These are phyloP conservation scores for Morpho helenor DNA, from an alignment of 2,888 invertebrate genomes.

Conservation along the genomic window DNA sequence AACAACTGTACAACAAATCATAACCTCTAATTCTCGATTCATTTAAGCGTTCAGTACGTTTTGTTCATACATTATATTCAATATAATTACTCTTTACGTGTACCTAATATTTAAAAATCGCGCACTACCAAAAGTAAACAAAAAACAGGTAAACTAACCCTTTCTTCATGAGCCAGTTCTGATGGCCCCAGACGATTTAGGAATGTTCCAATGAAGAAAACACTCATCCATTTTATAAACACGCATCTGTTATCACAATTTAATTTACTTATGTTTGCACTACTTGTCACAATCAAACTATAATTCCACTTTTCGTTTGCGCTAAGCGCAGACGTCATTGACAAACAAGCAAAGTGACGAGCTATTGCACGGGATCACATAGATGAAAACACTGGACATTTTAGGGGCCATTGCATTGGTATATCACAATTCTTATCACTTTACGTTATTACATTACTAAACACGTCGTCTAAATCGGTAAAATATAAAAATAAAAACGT, in stretches of 20 bases:
- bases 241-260: conserved; percentile 69
- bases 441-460: conserved; percentile 66
- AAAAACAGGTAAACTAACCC: conserved; percentile 75
- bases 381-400: conserved; percentile 69
- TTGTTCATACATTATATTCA: neutral
- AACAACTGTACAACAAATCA: conserved; percentile 42
- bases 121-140: conserved; percentile 31
- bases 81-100: conserved; percentile 1
- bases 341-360: conserved; percentile 78
- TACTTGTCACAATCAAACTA: conserved; percentile 76
- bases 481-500: conserved; percentile 76
- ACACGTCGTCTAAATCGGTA: conserved; percentile 62
- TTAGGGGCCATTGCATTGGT: conserved; percentile 62
- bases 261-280: conserved; percentile 68
- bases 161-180: conserved; percentile 78
- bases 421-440: conserved; percentile 75
- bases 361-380: conserved; percentile 73
- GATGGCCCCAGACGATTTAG: conserved; percentile 68
- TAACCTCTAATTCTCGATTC: conserved; percentile 49
- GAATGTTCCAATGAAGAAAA: conserved; percentile 66
- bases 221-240: conserved; percentile 75
- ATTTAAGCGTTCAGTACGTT: conserved; percentile 18
- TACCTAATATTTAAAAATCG: neutral
- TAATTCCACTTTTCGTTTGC: conserved; percentile 76
- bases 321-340: conserved; percentile 79